Evolutionary conservation across 2,888 invertebrate species (phyloP), one percentile per base, ranked within the genome.

Genomic region (Catonia carolina): DNA sequence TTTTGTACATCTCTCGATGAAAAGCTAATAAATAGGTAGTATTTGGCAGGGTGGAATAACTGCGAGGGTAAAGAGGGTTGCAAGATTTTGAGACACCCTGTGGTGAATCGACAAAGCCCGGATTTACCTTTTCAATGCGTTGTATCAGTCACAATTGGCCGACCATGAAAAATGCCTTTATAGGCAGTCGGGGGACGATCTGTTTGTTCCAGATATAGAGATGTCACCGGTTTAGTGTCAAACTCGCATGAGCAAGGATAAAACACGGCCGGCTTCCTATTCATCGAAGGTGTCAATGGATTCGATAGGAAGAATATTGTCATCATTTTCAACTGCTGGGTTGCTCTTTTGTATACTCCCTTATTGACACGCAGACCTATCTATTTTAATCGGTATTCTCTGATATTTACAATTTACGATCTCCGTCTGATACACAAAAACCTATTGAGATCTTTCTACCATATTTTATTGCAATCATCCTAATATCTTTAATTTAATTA

Each of bases 141-240:
- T 23, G 45, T 45, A 45, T 45, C 45, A 45, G 45, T 45, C 45
- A 45, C 45, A 45, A 45, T 45, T 45, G 45, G 45, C 45, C 45
- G 45, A 45, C 45, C 45, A 45, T 45, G 45, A 45, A 45, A 45
- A 45, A 45, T 45, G 45, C 27, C 45, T 45, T 45, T 45, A 45
- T 45, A 45, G 45, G 45, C 27, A 27, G n/a, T 14, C 23, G 45
- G 45, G 27, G 2, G 42, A 15, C n/a, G 41, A 41, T 20, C 18
- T 41, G 41, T 41, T 41, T 41, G 41, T 41, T 23, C 12, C 20
- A 45, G 45, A 45, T 45, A 45, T 45, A 45, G 45, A 45, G 45
- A 45, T 45, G 45, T 45, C 45, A 45, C 45, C 45, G 45, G 27
- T 45, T 45, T 45, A 45, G 45, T 45, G 45, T 45, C 45, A 45